phyloP scores from a whole-genome alignment of 2,113 vertebrate species.

The Pteruthius melanotis region DNA sequence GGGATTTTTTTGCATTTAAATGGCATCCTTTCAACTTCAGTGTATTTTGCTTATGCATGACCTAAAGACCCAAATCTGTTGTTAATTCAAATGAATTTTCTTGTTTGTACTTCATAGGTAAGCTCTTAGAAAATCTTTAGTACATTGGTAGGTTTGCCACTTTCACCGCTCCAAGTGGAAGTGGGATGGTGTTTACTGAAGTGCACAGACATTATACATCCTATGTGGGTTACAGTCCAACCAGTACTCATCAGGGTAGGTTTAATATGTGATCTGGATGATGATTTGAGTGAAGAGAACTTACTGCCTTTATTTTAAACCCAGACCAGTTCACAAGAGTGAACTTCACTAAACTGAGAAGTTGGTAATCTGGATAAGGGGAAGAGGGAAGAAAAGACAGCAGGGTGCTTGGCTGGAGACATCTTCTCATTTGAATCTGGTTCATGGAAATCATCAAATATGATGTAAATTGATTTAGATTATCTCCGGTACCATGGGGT shows the following conservation, averaged over 20 bases:
- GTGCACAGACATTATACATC: rapidly evolving
- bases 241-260: too few relatives aligned
- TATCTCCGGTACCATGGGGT: neutral
- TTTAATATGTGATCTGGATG: neutral
- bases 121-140: neutral
- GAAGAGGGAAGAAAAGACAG: neutral
- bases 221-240: neutral
- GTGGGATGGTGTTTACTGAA: neutral
- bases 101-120: neutral
- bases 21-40: neutral
- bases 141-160: neutral
- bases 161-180: neutral
- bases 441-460: neutral
- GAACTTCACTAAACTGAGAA: neutral
- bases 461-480: neutral
- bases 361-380: neutral
- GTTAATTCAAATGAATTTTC: neutral
- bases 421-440: neutral
- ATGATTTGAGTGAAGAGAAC: neutral
- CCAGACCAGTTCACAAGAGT: neutral
- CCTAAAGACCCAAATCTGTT: neutral
- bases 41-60: neutral
- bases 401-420: neutral
- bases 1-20: neutral
- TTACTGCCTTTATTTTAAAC: neutral